Base-by-base conservation (phyloP, 2,888 invertebrate genomes). In the Merodon equestris region DNA sequence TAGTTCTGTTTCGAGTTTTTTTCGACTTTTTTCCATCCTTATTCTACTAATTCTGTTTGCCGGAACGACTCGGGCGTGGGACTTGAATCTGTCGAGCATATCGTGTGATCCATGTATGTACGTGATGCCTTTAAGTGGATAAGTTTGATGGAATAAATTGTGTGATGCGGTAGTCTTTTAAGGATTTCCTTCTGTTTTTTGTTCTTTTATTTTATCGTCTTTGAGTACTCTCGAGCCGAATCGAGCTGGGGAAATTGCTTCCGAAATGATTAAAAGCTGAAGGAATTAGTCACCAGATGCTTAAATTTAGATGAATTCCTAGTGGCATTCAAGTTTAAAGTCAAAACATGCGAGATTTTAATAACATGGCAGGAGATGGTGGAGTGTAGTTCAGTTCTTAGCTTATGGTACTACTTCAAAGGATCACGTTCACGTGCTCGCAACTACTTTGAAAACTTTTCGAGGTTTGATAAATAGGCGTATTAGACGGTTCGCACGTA, bases 221-320 rank as follows among this genome's bases (percentile, higher is more conserved):
- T 27, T 4, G 27, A 27, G 27, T 4, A 27, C 7, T 27, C 27
- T 27, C 7, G 7, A 27, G 27, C 27, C 27, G 7, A 27, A 27
- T 27, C 27, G 27, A 27, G 27, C 7, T 2, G 27, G 27, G 2
- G 7, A 27, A 27, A 27, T 27, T 27, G 27, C 27, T 27, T 27
- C 7, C 7, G 27, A 27, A 27, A 27, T 7, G 3, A 27, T 27
- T 27, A 27, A 27, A 7, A 27, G 27, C 27, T 27, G 7, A 7
- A 27, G 27, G 60, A 71, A 71, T 72, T 72, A 71, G 66, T 76
- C 61, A 67, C 40, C 50, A 56, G 40, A 70, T 58, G 36, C 51
- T 57, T 40, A 34, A 63, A 45, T 17, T 56, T 51, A 7, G 27
- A 27, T 27, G 27, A 27, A 2, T 2, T 7, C 7, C 1, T 17